These are phyloP conservation scores for Megaptera novaeangliae DNA, from an alignment of 2,113 vertebrate species.

Conservation along the genomic window DNA sequence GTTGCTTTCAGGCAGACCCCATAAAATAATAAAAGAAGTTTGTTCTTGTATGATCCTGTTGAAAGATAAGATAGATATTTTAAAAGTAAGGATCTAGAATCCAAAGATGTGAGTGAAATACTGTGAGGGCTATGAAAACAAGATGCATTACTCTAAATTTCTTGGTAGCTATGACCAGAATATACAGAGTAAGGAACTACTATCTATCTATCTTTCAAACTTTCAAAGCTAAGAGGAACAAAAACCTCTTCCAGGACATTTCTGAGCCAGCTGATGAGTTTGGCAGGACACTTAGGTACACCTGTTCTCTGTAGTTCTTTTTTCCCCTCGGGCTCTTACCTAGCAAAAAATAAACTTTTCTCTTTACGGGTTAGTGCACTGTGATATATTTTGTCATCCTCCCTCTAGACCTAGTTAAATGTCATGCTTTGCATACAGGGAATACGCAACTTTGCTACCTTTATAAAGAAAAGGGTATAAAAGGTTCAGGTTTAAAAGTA, in stretches of 20 bases:
- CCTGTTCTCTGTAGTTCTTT: neutral
- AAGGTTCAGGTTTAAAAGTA: neutral
- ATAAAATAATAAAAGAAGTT: neutral
- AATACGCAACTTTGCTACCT: neutral
- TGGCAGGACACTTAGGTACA: neutral
- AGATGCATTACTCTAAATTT: neutral
- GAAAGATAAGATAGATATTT: neutral
- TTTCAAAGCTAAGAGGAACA: neutral
- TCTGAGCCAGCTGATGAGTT: neutral
- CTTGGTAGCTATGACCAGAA: neutral
- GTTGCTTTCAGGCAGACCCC: neutral
- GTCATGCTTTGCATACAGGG: neutral
- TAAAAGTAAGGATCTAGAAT: neutral
- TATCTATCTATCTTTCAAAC: neutral
- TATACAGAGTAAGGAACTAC: neutral
- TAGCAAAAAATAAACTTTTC: neutral
- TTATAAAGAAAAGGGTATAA: neutral
- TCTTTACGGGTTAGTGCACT: neutral
- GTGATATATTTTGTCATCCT: neutral
- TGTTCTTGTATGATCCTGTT: neutral
- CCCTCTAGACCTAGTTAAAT: neutral
- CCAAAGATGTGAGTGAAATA: neutral
- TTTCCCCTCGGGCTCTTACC: neutral
- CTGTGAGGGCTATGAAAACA: neutral
- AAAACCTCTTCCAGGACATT: neutral